Base-by-base conservation (phyloP, 30 jellyfish, hydroid and myxozoan genomes). In the Rhopilema esculentum region DNA sequence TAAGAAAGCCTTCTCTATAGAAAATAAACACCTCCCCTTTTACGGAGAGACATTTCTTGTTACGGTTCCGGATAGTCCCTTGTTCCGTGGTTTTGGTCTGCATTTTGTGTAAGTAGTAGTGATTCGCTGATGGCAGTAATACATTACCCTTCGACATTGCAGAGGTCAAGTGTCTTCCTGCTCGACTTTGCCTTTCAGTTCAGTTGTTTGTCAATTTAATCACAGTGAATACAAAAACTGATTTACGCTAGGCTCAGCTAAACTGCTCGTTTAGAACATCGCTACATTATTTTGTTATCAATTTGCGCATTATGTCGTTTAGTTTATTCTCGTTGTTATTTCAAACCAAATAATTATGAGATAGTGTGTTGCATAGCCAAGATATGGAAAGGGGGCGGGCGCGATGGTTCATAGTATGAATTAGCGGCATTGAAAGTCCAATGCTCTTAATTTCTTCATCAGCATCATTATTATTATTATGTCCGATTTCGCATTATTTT, bases 121-220 rank as follows among this genome's bases (percentile, higher is more conserved):
- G 20, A 22, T 66, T 32, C 19, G 77, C 77, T 66, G 77, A 66
- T 22, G 21, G 77, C 50, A 6, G 57, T 12, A 40, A 6, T 40
- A 40, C 57, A 2, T 40, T 40, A 12, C 57, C 57, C 57, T 40
- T 40, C 57, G 57, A 40, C 57, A 40, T 16, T 21, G 88, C 69
- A 66, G 69, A n/a, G 88, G 88, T 78, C 88, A 78, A 62, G 62
- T 78, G 63, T n/a, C 78, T n/a, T 62, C 78, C 78, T 61, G 88
- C 31, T 63, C 61, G 49, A 62, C 29, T 53, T 16, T 77, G 17
- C 27, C 57, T 40, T 40, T 12, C 57, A 2, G 57, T 40, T 40
- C 57, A 40, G 57, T n/a, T 40, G 57, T 40, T 40, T 40, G 57
- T 40, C 57, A 12, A 40, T 40, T 12, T 2, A 40, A 12, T 12